Conservation (phyloP, 2,888 invertebrate genomes). For the Lissonota sp. region DNA sequence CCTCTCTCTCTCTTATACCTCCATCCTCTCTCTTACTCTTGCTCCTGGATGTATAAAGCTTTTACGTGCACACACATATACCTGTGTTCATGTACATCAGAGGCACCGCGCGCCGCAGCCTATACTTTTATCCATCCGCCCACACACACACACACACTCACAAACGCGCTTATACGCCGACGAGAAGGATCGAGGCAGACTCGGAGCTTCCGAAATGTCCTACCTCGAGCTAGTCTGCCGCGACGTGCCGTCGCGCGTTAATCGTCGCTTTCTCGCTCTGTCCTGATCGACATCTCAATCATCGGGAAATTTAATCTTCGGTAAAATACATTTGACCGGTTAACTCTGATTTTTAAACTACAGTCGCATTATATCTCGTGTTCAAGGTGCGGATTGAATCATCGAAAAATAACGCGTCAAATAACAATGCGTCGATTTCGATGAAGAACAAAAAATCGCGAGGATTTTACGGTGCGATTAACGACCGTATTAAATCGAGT, state of each 20-base stretch:
- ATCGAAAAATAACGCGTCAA: no score
- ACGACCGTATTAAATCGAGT: no score
- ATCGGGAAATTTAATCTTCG: constrained; percentile 16
- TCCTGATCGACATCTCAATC: neutral
- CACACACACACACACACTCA: constrained; percentile 36
- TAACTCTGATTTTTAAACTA: constrained; percentile 1
- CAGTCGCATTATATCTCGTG: no score
- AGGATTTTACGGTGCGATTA: no score
- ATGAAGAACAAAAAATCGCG: no score
- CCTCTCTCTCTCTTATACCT: no score
- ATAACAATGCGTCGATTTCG: no score
- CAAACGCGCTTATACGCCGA: constrained; percentile 46
- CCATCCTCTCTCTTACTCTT: constrained; percentile 48
- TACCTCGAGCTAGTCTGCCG: constrained; percentile 72
- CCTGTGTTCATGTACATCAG: constrained; percentile 17
- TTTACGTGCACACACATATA: neutral
- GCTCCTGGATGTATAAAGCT: constrained; percentile 16
- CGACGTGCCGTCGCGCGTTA: constrained; percentile 72
- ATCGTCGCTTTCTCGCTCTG: constrained; percentile 42
- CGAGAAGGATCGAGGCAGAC: constrained; percentile 47
- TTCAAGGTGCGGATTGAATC: no score
- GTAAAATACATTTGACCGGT: constrained; percentile 19
- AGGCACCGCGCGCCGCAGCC: constrained; percentile 54
- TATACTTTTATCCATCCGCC: constrained; percentile 41
- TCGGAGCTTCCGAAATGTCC: constrained; percentile 70